Base-by-base conservation (phyloP, 2,888 invertebrate genomes). In the Lochmaea capreae region DNA sequence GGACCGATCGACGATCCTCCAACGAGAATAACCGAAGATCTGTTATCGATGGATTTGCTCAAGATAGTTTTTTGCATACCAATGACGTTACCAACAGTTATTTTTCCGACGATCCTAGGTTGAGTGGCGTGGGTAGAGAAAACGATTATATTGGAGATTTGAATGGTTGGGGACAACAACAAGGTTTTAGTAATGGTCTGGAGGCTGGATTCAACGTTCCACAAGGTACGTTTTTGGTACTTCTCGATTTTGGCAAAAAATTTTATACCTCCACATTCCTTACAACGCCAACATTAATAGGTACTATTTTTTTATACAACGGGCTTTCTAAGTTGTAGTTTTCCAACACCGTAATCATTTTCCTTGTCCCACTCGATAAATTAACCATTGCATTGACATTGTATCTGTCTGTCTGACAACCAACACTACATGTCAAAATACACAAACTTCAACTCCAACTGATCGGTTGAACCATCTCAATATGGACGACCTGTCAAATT, bases 51-150 rank as follows among this genome's bases (percentile, higher is more conserved):
- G 62, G 67, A 11, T 63, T 63, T 16, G 11, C 10, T 43, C 71
- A 65, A 8, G 72, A 66, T 26, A 61, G 26, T 62, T 76, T 73
- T 59, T 58, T 74, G 46, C 70, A 70, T 54, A 49, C 74, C 14
- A 72, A 65, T 52, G 74, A 77, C 39, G 69, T 80, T 39, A 81
- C 79, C 22, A 83, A 82, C 66, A 85, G 83, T 73, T 86, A 82
- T 73, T 85, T 85, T 33, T 77, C 79, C 26, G 83, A 83, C 46
- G 82, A 80, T 67, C 74, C 84, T 46, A 73, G 80, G 5, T 72
- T 81, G 42, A 84, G 85, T 33, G 79, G 18, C 65, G 79, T 78
- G 52, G 65, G 61, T 22, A 71, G 75, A 39, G 76, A 74, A 61
- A 72, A 76, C 78, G 61, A 83, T 82, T 72, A 72, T 59, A 72